phyloP scores from a whole-genome alignment of 2,888 invertebrate species.

The Callinectes sapidus region DNA sequence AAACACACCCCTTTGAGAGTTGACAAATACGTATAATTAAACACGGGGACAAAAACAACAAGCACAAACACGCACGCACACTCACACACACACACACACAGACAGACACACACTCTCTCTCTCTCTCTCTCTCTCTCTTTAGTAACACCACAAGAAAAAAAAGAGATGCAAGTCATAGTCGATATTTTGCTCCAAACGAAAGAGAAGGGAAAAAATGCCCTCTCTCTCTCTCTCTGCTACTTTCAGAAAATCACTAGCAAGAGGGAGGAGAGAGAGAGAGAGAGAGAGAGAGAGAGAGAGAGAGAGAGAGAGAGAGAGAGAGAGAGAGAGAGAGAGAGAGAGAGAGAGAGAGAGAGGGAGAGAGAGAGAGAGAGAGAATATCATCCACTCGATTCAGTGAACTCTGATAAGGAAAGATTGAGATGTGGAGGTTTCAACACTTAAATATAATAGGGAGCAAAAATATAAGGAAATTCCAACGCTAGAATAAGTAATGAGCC shows the following conservation, averaged over 20 bases:
- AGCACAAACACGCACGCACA: neutral
- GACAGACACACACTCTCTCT: neutral
- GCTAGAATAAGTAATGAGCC: no score
- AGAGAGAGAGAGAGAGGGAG: no score
- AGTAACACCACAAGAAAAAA: neutral
- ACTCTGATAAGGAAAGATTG: neutral
- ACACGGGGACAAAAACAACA: neutral
- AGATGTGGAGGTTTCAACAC: neutral
- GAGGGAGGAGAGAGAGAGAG: neutral
- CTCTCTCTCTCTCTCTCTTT: neutral
- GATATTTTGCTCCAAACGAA: neutral
- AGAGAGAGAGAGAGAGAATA: neutral
- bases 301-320: neutral
- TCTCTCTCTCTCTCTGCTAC: neutral
- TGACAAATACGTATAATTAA: neutral
- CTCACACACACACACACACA: neutral
- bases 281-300: slow-evolving; percentile 1
- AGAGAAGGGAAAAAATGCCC: neutral
- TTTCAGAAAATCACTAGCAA: neutral
- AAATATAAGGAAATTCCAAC: no score
- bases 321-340: no score
- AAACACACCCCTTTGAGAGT: neutral
- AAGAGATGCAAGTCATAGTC: neutral
- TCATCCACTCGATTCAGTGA: neutral
- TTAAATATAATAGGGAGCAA: no score